A percentile compares a stretch with the other conserved stretches of the same genome.
phyloP scores from a whole-genome alignment of 2,113 vertebrate genomes.

The Etheostoma spectabile region DNA sequence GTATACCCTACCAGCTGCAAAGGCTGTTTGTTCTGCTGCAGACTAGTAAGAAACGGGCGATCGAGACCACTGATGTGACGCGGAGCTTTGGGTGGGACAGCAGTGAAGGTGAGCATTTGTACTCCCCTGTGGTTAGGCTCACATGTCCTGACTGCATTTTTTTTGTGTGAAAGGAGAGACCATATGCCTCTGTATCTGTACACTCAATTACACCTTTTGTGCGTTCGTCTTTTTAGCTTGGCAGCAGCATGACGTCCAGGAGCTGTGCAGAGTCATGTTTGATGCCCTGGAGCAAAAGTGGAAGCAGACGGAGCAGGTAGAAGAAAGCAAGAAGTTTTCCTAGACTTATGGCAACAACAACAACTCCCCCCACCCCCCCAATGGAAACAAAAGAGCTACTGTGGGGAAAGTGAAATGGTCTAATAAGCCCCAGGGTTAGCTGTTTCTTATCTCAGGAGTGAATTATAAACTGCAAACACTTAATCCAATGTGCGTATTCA shows the following conservation, averaged over 20 bases:
- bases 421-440: slow-evolving; percentile 52
- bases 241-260: slow-evolving; percentile 99
- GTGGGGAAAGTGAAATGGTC: slow-evolving; percentile 46
- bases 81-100: slow-evolving; percentile 99
- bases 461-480: slow-evolving; percentile 50
- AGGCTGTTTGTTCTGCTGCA: slow-evolving; percentile 97
- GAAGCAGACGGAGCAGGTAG: slow-evolving; percentile 99
- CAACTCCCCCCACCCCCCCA: not conserved
- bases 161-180: not conserved
- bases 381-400: slow-evolving; percentile 71
- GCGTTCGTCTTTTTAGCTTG: slow-evolving; percentile 86
- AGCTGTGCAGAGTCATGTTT: slow-evolving; percentile 99
- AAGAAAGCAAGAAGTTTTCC: slow-evolving; percentile 32
- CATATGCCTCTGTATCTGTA: slow-evolving; percentile 37
- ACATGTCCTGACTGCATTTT: slow-evolving; percentile 22
- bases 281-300: slow-evolving; percentile 99
- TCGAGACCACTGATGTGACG: slow-evolving; percentile 98
- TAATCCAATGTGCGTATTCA: slow-evolving; percentile 26
- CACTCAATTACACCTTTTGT: slow-evolving; percentile 24
- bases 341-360: slow-evolving; percentile 29
- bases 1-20: slow-evolving; percentile 97
- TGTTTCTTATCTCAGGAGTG: slow-evolving; percentile 53
- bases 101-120: slow-evolving; percentile 90
- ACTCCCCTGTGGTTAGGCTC: slow-evolving; percentile 34
- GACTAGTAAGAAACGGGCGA: slow-evolving; percentile 98